These are phyloP conservation scores for Cyaniris semiargus DNA, from an alignment of 2,888 invertebrate species.

Conservation along the genomic window DNA sequence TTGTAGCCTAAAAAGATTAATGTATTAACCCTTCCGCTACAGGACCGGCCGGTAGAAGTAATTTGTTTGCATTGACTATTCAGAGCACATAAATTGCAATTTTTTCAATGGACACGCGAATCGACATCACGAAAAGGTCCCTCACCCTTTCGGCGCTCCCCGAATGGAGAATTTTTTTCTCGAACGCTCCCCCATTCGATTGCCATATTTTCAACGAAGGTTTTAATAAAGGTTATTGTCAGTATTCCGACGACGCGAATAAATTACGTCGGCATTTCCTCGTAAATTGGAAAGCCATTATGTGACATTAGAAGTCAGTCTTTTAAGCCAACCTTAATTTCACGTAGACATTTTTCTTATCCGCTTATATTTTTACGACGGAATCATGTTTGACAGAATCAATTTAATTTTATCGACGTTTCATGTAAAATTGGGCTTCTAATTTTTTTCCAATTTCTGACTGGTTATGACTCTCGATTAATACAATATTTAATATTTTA, in stretches of 20 bases:
- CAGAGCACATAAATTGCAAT: slow-evolving; percentile 63
- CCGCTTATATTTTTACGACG: slow-evolving; percentile 32
- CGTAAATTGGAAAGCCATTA: slow-evolving; percentile 43
- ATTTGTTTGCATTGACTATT: slow-evolving; percentile 66
- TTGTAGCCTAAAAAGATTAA: slow-evolving; percentile 23
- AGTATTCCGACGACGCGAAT: slow-evolving; percentile 41
- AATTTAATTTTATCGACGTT: slow-evolving; percentile 29
- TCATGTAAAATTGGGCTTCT: slow-evolving; percentile 14
- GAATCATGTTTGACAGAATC: slow-evolving; percentile 30
- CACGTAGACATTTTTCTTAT: slow-evolving; percentile 32
- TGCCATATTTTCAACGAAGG: slow-evolving; percentile 46
- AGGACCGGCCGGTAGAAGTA: slow-evolving; percentile 47
- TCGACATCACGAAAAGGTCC: slow-evolving; percentile 63
- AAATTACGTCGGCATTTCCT: slow-evolving; percentile 41
- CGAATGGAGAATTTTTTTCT: slow-evolving; percentile 41
- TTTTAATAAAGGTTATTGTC: slow-evolving; percentile 46
- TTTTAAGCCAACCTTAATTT: slow-evolving; percentile 40
- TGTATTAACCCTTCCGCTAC: slow-evolving; percentile 23
- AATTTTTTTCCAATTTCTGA: neutral
- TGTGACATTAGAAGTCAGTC: slow-evolving; percentile 40
- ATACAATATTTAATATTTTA: neutral
- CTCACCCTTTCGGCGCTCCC: slow-evolving; percentile 39
- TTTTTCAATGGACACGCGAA: slow-evolving; percentile 62
- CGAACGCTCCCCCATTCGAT: slow-evolving; percentile 46
- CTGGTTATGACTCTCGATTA: neutral